These are phyloP conservation scores for Nesogale talazaci DNA, from an alignment of 2,113 vertebrate genomes.

Conservation along the genomic window DNA sequence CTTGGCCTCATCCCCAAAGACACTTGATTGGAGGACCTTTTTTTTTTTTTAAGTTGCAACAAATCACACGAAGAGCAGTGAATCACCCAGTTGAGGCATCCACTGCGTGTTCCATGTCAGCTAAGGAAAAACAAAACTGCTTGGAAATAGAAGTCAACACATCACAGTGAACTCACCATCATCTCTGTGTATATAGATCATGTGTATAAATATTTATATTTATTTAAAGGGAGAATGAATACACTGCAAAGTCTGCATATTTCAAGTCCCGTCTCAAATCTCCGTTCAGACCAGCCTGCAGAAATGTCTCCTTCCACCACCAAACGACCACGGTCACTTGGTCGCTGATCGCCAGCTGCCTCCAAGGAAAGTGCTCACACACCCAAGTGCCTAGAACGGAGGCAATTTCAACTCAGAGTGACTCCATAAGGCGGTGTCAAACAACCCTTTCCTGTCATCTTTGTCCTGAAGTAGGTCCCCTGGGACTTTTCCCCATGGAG, in stretches of 20 bases:
- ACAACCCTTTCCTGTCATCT: not conserved
- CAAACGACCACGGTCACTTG: no score
- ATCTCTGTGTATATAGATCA: not conserved
- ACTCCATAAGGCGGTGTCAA: not conserved
- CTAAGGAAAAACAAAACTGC: rapidly evolving
- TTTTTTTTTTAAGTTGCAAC: no score
- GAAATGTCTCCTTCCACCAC: not conserved
- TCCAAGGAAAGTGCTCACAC: not conserved
- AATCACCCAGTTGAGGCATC: not conserved
- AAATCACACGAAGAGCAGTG: not conserved
- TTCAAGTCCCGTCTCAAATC: not conserved
- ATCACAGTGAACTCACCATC: not conserved
- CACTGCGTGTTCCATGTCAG: not conserved
- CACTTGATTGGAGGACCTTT: not conserved
- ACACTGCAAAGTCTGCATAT: not conserved
- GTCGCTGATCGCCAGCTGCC: not conserved
- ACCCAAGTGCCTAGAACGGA: not conserved
- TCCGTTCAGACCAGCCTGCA: not conserved
- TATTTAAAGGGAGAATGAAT: not conserved
- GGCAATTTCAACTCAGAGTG: not conserved
- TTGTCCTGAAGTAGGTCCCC: not conserved
- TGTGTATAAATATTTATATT: no score
- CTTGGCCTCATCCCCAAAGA: not conserved
- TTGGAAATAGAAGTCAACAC: not conserved
- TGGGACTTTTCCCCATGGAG: not conserved